Conservation (phyloP, 2,797 vertebrate species). For the Sebastes iracundus region DNA sequence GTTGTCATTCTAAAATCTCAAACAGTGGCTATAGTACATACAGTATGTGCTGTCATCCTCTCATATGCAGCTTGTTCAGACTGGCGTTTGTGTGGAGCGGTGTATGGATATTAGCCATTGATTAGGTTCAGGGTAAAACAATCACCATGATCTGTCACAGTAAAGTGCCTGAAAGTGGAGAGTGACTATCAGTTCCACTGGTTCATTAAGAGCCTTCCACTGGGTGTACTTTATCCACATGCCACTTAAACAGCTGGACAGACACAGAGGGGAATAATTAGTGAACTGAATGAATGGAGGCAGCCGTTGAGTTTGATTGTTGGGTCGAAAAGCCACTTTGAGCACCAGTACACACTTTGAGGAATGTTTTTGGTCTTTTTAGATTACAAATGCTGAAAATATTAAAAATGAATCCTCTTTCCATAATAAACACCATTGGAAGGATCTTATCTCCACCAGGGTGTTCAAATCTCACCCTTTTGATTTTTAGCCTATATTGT, state of each 20-base stretch:
- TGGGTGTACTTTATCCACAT: conserved; percentile 20
- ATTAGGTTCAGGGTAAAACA: background rate
- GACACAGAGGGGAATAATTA: conserved; percentile 15
- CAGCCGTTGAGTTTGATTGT: background rate
- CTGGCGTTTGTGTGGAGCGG: background rate
- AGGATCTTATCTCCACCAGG: background rate
- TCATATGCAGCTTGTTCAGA: background rate
- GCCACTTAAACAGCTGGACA: conserved; percentile 31
- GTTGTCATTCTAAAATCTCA: background rate
- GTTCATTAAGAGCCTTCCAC: conserved; percentile 21
- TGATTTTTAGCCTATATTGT: background rate
- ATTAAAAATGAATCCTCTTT: no score
- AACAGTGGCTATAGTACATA: background rate
- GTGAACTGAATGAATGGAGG: background rate
- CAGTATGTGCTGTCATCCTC: background rate
- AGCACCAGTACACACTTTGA: background rate
- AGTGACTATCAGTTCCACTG: background rate
- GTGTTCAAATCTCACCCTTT: background rate
- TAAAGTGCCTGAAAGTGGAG: background rate
- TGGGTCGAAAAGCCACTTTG: background rate
- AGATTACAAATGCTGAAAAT: background rate
- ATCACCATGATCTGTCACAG: background rate
- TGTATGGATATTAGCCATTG: background rate
- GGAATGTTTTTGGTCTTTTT: background rate
- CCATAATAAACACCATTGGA: background rate